Evolutionary conservation across 1,140 invertebrate genomes (phyloP).

Genomic region (Xylocopa sonorina): DNA sequence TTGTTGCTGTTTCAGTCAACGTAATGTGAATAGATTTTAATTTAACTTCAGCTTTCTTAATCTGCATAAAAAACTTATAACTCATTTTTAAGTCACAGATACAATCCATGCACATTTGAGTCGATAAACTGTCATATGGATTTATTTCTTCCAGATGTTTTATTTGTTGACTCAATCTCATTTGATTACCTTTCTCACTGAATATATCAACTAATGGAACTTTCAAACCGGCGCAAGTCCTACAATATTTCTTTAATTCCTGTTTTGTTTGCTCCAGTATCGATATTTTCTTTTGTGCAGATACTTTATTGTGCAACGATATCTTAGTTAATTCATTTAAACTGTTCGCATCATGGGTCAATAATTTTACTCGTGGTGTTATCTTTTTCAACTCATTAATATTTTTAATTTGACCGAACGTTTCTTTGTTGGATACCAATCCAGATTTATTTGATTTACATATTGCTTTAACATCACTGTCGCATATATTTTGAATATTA

Average conservation of each 20-base stretch:
- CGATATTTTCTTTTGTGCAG: constrained; percentile 26
- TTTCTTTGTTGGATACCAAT: constrained; percentile 60
- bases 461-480: constrained; percentile 15
- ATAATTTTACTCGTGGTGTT: constrained; percentile 74
- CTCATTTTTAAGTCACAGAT: constrained; percentile 80
- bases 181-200: constrained; percentile 77
- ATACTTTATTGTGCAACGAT: constrained; percentile 53
- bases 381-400: constrained; percentile 78
- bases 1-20: constrained; percentile 52
- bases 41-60: constrained; percentile 80
- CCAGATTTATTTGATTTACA: constrained; percentile 32
- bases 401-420: constrained; percentile 74
- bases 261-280: constrained; percentile 59
- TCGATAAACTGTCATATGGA: constrained; percentile 73
- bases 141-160: constrained; percentile 77
- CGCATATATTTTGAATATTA: constrained; percentile 5
- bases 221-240: constrained; percentile 78
- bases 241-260: constrained; percentile 77
- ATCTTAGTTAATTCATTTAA: constrained; percentile 69
- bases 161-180: constrained; percentile 78
- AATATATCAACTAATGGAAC: constrained; percentile 79
- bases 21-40: constrained; percentile 72
- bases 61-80: constrained; percentile 81
- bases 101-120: constrained; percentile 81
- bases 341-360: constrained; percentile 68